Percentiles rank a stretch among this genome's conserved stretches.
Evolutionary conservation across 2,888 invertebrate genomes (phyloP).

Genomic region (Prosopocoilus inquinatus): DNA sequence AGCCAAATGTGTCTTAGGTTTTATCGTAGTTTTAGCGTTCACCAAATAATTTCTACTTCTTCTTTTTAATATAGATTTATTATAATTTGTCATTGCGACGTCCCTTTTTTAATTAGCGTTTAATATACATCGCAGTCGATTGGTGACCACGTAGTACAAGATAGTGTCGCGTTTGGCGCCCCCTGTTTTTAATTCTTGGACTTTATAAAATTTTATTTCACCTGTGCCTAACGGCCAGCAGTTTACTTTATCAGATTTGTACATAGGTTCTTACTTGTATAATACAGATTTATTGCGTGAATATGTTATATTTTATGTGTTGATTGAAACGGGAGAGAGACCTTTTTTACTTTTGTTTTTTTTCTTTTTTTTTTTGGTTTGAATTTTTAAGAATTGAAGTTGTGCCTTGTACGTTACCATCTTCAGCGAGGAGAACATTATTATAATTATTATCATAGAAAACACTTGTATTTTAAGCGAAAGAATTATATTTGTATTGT

Average conservation of each 20-base stretch:
- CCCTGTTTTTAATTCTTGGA: too few relatives aligned
- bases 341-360: background rate
- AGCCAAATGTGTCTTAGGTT: too few relatives aligned
- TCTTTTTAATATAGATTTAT: too few relatives aligned
- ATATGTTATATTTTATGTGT: background rate
- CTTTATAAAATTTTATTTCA: constrained; percentile 4
- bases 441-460: background rate
- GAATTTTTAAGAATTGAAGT: background rate
- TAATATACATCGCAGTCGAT: too few relatives aligned
- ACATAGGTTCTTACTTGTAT: background rate
- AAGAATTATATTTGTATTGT: constrained; percentile 18
- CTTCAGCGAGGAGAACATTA: background rate
- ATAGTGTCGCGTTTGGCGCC: too few relatives aligned
- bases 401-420: constrained; percentile 18
- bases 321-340: background rate
- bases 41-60: too few relatives aligned
- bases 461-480: constrained; percentile 14
- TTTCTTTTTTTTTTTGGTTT: background rate
- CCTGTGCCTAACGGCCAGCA: too few relatives aligned
- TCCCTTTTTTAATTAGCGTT: too few relatives aligned
- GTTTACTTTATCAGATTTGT: background rate
- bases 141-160: too few relatives aligned
- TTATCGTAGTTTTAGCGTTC: too few relatives aligned
- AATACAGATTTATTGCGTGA: background rate
- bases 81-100: too few relatives aligned